Evolutionary conservation across 2,888 invertebrate species (phyloP).

Genomic region (Acrocyrtus sp.): DNA sequence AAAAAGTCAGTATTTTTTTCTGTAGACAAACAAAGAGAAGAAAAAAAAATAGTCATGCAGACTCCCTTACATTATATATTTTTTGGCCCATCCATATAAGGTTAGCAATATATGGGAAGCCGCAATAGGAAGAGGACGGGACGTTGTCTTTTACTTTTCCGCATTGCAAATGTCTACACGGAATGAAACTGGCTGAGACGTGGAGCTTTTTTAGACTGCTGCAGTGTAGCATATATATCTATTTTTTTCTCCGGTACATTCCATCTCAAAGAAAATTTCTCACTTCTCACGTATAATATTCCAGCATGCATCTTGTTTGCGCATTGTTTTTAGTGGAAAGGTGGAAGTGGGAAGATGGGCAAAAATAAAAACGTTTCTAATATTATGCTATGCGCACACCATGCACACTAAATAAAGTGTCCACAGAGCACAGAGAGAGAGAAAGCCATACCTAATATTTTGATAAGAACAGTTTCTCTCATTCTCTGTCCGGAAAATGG

Average conservation of each 20-base stretch:
- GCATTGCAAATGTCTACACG: conserved; percentile 31
- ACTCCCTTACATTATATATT: background rate
- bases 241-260: no score
- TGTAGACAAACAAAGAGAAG: background rate
- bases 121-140: conserved; percentile 5
- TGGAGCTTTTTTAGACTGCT: background rate
- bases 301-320: background rate
- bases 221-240: no score
- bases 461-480: background rate
- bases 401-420: background rate
- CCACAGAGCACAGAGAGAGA: no score
- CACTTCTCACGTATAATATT: background rate
- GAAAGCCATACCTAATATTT: background rate
- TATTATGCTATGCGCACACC: no score
- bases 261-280: no score
- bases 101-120: background rate
- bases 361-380: background rate
- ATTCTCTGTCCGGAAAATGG: no score
- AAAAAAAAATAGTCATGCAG: no score
- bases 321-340: background rate
- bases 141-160: conserved; percentile 35
- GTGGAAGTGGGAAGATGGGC: background rate
- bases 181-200: background rate
- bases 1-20: background rate
- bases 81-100: no score